Conservation (phyloP, 2,888 invertebrate genomes). For the Megalurothrips usitatus region DNA sequence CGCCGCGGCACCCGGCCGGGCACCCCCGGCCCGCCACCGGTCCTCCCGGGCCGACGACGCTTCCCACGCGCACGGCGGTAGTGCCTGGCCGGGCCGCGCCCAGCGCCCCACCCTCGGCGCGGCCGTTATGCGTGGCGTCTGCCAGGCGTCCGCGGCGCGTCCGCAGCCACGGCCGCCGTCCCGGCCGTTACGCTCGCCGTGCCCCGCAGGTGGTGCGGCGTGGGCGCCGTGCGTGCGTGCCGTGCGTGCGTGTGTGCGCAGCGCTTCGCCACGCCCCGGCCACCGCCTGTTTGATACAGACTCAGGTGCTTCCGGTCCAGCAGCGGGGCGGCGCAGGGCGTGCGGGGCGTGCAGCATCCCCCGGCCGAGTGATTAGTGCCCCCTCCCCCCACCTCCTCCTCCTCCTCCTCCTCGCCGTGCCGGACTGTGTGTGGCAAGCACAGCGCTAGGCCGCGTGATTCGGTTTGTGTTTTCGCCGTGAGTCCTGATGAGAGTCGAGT, state of each 20-base stretch:
- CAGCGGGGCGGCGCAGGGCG: no score
- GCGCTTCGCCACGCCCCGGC: not conserved
- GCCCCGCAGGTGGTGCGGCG: not conserved
- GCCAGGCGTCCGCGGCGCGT: no score
- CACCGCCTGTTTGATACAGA: not conserved
- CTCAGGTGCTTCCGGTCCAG: slow-evolving; percentile 12
- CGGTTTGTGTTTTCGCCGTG: no score
- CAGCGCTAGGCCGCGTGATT: no score
- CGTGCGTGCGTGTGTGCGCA: not conserved
- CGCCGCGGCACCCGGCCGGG: not conserved
- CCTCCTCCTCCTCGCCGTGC: not conserved
- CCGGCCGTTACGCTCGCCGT: not conserved
- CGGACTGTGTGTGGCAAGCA: no score
- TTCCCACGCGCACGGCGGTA: not conserved
- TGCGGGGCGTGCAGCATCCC: slow-evolving; percentile 18
- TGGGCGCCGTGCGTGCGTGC: not conserved
- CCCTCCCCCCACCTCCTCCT: not conserved
- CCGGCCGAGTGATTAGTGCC: not conserved
- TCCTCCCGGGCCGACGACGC: not conserved
- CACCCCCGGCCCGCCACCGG: not conserved
- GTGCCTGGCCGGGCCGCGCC: not conserved
- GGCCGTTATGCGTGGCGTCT: no score
- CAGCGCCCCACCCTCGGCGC: not conserved
- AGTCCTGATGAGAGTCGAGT: no score
- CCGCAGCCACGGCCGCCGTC: not conserved